Evolutionary conservation across 2,113 vertebrate species (phyloP).

Genomic region (Lates calcarifer): DNA sequence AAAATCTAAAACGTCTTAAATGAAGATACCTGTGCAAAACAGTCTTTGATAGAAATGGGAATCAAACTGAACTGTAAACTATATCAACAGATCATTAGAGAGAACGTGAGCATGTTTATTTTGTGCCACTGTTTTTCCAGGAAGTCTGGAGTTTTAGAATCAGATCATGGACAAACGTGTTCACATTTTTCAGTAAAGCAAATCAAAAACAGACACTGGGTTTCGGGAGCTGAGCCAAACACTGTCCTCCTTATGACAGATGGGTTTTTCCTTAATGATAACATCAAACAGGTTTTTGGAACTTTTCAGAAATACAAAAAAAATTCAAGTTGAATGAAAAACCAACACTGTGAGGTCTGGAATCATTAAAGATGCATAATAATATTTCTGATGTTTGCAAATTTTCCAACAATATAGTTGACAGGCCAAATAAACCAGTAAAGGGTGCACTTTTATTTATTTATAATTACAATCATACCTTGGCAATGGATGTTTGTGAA

Average conservation of each 20-base stretch:
- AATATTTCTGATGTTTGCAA: neutral
- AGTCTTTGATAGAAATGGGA: neutral
- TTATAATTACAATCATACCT: slow-evolving; percentile 9
- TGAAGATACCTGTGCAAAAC: neutral
- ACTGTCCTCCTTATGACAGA: neutral
- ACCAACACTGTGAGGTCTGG: neutral
- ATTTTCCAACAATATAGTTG: neutral
- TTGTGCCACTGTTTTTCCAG: neutral
- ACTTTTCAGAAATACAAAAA: neutral
- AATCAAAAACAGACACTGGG: neutral
- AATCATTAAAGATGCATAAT: neutral
- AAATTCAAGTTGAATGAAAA: neutral
- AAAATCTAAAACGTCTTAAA: neutral
- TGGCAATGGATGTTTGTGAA: neutral
- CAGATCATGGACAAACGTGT: neutral
- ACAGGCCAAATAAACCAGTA: neutral
- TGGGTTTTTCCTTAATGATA: neutral
- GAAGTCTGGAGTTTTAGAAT: neutral
- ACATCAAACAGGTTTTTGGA: neutral
- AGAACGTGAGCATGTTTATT: neutral
- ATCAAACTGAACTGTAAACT: neutral
- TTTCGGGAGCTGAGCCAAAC: neutral
- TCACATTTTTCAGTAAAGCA: neutral
- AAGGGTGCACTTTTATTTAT: neutral
- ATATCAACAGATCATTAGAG: neutral